A percentile compares a stretch with the other conserved stretches of the same genome.
These are phyloP conservation scores for Cherax destructor DNA, from an alignment of 1,140 invertebrate species.

Conservation along the genomic window DNA sequence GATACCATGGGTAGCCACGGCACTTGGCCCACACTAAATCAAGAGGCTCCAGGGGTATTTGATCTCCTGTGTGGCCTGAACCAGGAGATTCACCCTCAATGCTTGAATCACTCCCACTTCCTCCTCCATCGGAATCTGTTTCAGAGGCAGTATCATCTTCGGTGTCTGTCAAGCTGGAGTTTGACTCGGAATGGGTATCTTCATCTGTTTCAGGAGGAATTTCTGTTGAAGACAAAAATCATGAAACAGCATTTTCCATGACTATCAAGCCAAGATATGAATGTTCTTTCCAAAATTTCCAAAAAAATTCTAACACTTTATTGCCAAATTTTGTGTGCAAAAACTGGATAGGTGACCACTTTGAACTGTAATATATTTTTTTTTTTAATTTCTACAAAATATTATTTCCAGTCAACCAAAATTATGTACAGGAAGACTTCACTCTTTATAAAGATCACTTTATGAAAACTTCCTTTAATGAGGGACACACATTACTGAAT, in stretches of 20 bases:
- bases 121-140: conserved; percentile 67
- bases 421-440: too few species aligned
- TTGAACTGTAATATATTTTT: too few species aligned
- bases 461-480: too few species aligned
- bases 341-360: too few species aligned
- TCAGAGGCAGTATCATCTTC: conserved; percentile 63
- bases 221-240: conserved; percentile 62
- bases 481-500: too few species aligned
- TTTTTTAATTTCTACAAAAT: too few species aligned
- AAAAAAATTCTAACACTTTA: too few species aligned
- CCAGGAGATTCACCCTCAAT: conserved; percentile 71
- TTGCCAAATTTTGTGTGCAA: too few species aligned
- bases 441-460: too few species aligned
- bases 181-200: conserved; percentile 75
- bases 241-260: neutral
- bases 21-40: conserved; percentile 98
- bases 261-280: neutral
- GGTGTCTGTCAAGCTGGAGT: conserved; percentile 72
- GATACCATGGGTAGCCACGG: conserved; percentile 97
- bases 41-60: conserved; percentile 82
- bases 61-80: conserved; percentile 72
- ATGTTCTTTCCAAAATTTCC: neutral
- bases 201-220: conserved; percentile 74
- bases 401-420: too few species aligned
- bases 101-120: conserved; percentile 69